Base-by-base conservation (phyloP, 2,888 invertebrate genomes). In the Clitarchus hookeri region DNA sequence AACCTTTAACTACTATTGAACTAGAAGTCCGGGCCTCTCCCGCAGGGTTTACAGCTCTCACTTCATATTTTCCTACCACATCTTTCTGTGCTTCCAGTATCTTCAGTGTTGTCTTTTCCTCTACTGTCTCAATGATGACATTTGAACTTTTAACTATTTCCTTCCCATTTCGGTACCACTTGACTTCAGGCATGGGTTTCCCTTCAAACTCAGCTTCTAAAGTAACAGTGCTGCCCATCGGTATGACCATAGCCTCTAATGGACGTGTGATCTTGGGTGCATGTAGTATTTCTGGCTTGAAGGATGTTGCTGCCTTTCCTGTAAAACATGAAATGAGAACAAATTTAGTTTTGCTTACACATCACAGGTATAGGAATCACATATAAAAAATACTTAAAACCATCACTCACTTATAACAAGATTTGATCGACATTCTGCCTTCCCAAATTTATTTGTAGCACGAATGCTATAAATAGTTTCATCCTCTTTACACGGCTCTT, bases 31-130 rank as follows among this genome's bases (percentile, higher is more conserved):
- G 95, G 1, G 95, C 96, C 90, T 96, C 95, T 19, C 97, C 95
- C 83, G 94, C 95, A 87, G 94, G 93, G 91, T 96, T 97, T 89
- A 95, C 94, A n/a, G 97, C 95, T 44, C 95, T 93, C 23, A 97
- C 95, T 93, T 98, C 97, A 91, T 98, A 98, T 91, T 97, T 97
- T 48, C 98, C 98, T 87, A 94, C 94, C 90, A 96, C 96, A 90
- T 95, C 95, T 90, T 95, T 95, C 82, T 94, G 94, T 89, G 94
- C 93, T 88, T 96, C 94, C 77, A 93, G 92, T 87, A 97, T 94
- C 88, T 91, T 93, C 44, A 97, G 92, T 82, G 92, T 93, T 0
- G 96, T 95, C 87, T 92, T 94, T 83, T 93, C 94, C 87, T 95
- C 94, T 88, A 94, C 93, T 27, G 92, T 93, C 11, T 92, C 91